phyloP scores from a whole-genome alignment of 1,140 invertebrate genomes.

The Apocrypta bakeri region DNA sequence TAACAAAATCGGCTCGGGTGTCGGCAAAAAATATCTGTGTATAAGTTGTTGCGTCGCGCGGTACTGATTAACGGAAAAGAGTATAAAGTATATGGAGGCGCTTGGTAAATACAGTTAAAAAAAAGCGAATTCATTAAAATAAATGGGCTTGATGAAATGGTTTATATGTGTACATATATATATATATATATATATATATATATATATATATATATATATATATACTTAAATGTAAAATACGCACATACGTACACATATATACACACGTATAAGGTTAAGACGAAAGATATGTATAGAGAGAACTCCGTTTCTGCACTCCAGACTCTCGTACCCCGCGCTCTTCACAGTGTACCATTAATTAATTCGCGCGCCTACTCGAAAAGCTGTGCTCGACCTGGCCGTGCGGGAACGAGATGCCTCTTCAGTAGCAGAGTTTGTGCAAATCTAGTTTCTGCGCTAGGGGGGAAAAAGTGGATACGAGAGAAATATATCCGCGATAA shows the following conservation, averaged over 20 bases:
- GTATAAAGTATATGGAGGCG: too few species aligned
- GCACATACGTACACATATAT: too few species aligned
- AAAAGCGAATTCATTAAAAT: constrained; percentile 32
- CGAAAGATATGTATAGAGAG: background rate
- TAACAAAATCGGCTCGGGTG: too few species aligned
- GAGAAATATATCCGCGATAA: background rate
- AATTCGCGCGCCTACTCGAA: constrained; percentile 37
- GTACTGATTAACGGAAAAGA: too few species aligned
- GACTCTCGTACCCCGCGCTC: background rate
- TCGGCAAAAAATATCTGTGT: too few species aligned
- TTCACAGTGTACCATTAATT: constrained; percentile 39
- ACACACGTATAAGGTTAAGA: background rate
- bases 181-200: background rate
- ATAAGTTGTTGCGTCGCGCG: too few species aligned
- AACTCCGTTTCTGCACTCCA: background rate
- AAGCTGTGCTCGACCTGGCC: background rate
- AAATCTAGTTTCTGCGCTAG: too few species aligned
- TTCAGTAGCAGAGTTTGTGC: background rate
- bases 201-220: background rate
- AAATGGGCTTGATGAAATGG: constrained; percentile 2
- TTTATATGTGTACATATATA: too few species aligned
- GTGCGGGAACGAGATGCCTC: constrained; percentile 26
- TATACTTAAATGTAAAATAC: too few species aligned
- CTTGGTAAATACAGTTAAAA: too few species aligned
- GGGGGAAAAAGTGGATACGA: too few species aligned